A percentile compares a stretch with the other conserved stretches of the same genome.
Conservation (phyloP, 2,113 vertebrate genomes). For the Procapra przewalskii region DNA sequence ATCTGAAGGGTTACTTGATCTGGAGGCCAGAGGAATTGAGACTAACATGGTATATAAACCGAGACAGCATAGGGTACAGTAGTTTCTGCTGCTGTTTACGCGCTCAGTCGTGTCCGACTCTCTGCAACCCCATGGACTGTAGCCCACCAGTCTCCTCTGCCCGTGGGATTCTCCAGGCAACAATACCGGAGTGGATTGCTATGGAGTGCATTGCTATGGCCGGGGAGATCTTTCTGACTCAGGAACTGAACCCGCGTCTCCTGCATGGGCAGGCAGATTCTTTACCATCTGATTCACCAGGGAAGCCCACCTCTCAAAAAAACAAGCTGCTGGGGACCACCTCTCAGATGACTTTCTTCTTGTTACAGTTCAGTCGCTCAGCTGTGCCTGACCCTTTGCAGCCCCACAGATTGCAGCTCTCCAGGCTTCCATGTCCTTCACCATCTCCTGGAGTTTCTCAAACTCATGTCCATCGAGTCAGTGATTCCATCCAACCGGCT, state of each 20-base stretch:
- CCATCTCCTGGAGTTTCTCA: rapidly evolving
- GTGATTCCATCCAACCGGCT: background rate
- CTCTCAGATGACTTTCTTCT: background rate
- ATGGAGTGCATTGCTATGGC: too few species aligned
- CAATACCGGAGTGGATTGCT: background rate
- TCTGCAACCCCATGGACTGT: background rate
- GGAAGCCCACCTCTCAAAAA: background rate
- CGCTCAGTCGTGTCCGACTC: background rate
- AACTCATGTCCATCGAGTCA: rapidly evolving
- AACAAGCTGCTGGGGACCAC: background rate
- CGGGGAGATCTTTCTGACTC: background rate
- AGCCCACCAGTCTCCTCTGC: background rate
- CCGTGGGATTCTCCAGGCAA: background rate
- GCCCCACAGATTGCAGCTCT: rapidly evolving
- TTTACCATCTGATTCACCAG: background rate
- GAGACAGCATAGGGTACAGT: rapidly evolving
- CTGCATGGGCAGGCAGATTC: background rate
- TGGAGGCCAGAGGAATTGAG: background rate
- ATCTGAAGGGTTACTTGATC: background rate
- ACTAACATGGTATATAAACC: background rate
- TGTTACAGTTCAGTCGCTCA: background rate
- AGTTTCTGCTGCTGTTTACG: rapidly evolving
- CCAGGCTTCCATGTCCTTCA: background rate
- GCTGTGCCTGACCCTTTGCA: background rate
- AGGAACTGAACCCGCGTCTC: background rate